Conservation (phyloP, 2,113 vertebrate species). For the Fregetta grallaria region DNA sequence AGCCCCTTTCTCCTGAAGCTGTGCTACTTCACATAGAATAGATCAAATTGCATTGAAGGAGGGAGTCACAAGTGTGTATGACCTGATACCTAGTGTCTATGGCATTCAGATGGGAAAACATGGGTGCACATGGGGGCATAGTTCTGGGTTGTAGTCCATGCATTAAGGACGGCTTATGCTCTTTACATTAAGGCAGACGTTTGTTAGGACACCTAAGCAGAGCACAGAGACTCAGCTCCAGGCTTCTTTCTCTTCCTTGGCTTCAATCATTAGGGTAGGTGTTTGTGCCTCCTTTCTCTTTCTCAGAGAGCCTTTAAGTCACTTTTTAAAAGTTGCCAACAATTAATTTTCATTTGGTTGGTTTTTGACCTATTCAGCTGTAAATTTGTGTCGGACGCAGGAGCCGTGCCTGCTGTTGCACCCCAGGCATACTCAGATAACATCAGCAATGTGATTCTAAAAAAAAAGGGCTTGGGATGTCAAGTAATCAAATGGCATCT, state of each 20-base stretch:
- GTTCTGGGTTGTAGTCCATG: neutral
- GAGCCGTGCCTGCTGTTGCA: neutral
- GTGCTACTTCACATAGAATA: rapidly evolving
- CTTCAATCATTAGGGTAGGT: neutral
- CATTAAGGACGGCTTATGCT: neutral
- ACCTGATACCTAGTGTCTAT: neutral
- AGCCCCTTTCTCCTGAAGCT: neutral
- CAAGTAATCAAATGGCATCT: neutral
- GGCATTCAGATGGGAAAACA: neutral
- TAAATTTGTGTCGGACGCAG: neutral
- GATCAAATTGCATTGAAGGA: neutral
- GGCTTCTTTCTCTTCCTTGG: neutral
- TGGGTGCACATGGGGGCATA: rapidly evolving
- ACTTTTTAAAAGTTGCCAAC: neutral
- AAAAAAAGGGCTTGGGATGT: neutral
- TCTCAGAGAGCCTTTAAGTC: neutral
- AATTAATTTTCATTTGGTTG: neutral
- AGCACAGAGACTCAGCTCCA: neutral
- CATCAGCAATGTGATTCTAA: neutral
- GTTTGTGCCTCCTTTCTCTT: neutral
- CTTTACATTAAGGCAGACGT: rapidly evolving
- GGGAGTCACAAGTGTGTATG: neutral
- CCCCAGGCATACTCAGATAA: neutral
- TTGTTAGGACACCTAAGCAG: neutral
- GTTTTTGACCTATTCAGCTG: neutral